Base-by-base conservation (phyloP, 2,888 invertebrate species). In the Drosophila austrosaltans region DNA sequence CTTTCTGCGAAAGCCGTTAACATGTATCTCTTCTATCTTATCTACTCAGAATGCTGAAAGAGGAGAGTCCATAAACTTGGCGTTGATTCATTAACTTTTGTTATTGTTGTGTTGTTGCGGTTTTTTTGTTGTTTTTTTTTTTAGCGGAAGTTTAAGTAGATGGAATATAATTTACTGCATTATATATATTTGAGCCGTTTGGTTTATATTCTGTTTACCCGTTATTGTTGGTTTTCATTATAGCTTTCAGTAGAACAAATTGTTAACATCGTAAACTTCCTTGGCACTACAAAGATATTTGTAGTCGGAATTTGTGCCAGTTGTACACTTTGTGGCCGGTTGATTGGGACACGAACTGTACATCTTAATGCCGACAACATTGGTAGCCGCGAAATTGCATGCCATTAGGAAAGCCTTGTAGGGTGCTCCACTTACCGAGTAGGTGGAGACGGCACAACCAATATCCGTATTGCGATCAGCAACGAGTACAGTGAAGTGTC, bases 321-420 rank as follows among this genome's bases (percentile, higher is more conserved):
- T 74, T 25, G 69, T 76, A 71, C 91, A 91, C 36, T 75, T 54
- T n/a, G 73, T 81, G 30, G 82, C 86, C 2, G 82, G 28, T 12
- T 44, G 16, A 6, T 20, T 39, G 0, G 78, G 36, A 54, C 89
- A 89, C 4, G 80, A 72, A 36, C 3, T 72, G 63, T 88, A 86
- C 63, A 81, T 77, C 54, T 74, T 77, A 58, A 69, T 30, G 64
- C 76, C 81, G 7, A 81, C 3, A 0, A 84, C 67, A 61, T 91
- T 91, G 20, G 81, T 89, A 22, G 73, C 70, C 7, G 90, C 88
- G 75, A 91, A 91, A 58, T 91, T 90, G 66, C 91, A 91, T 32
- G 83, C 87, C 42, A 82, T 59, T 1, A 87, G 75, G 66, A 79
- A 76, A n/a, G 73, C 77, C 66, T 77, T 79, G 67, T 84, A 82